Conservation (phyloP, 2,888 invertebrate genomes). For the Ormyrus pomaceus region DNA sequence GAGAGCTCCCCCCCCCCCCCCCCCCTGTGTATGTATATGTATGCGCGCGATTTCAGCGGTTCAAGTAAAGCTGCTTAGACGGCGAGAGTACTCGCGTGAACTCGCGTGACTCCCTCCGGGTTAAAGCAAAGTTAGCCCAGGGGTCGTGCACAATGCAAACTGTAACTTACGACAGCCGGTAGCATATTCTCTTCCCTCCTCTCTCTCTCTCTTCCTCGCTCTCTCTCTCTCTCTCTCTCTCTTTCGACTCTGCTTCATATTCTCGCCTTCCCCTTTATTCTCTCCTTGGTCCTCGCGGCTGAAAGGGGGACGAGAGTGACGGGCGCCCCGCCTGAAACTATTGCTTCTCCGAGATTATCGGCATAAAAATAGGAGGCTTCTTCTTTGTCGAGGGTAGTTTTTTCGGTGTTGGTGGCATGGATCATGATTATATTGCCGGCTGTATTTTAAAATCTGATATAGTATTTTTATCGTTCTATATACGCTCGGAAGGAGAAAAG, state of each 20-base stretch:
- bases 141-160: constrained; percentile 66
- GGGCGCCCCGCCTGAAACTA: too few relatives aligned
- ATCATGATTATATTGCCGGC: too few relatives aligned
- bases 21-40: too few relatives aligned
- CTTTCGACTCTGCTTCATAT: not conserved
- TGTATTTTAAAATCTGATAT: too few relatives aligned
- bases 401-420: too few relatives aligned
- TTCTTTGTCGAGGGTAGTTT: too few relatives aligned
- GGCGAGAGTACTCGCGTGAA: constrained; percentile 53
- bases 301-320: too few relatives aligned
- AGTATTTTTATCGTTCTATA: too few relatives aligned
- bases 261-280: not conserved
- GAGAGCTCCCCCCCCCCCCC: too few relatives aligned
- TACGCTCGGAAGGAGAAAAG: too few relatives aligned
- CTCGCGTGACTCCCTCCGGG: constrained; percentile 56
- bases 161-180: constrained; percentile 63
- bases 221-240: not conserved
- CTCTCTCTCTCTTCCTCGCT: not conserved
- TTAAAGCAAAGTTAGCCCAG: constrained; percentile 62
- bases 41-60: constrained; percentile 48
- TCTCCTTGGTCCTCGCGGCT: not conserved
- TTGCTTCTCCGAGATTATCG: too few relatives aligned
- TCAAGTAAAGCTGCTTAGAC: constrained; percentile 66
- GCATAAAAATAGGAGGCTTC: too few relatives aligned
- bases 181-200: constrained; percentile 12